phyloP scores from a whole-genome alignment of 92 coral and sea anemone species.

The Phenganax subtilis region DNA sequence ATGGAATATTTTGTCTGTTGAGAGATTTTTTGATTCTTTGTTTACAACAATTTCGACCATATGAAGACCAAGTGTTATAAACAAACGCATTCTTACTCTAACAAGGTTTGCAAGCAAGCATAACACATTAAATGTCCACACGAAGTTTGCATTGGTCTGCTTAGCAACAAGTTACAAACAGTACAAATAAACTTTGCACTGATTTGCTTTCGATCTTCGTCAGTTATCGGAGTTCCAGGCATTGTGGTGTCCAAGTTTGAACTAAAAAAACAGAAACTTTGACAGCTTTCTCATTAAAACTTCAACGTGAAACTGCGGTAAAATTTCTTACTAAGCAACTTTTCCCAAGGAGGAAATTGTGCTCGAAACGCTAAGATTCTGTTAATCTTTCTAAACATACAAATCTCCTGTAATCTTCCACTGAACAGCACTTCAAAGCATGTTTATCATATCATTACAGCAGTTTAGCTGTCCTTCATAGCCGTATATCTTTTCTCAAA shows the following conservation, averaged over 20 bases:
- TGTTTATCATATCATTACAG: too few relatives aligned
- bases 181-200: conserved; percentile 19
- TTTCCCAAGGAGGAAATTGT: too few relatives aligned
- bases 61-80: background rate
- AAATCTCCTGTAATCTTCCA: too few relatives aligned
- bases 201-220: conserved; percentile 22
- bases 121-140: conserved; percentile 33
- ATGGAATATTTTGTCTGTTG: too few relatives aligned
- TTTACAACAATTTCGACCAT: too few relatives aligned
- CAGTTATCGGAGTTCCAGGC: conserved; percentile 25
- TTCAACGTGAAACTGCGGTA: background rate
- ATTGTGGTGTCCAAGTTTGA: background rate
- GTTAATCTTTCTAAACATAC: too few relatives aligned
- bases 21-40: too few relatives aligned
- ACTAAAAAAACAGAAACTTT: background rate
- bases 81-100: background rate
- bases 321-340: too few relatives aligned
- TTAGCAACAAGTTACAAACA: background rate
- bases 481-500: too few relatives aligned
- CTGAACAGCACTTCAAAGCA: too few relatives aligned
- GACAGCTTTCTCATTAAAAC: background rate
- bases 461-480: too few relatives aligned
- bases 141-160: conserved; percentile 6
- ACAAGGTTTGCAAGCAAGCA: background rate
- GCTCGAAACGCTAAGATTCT: too few relatives aligned